Conservation (phyloP, 2,113 vertebrate species). For the Tilapia sparmanii region DNA sequence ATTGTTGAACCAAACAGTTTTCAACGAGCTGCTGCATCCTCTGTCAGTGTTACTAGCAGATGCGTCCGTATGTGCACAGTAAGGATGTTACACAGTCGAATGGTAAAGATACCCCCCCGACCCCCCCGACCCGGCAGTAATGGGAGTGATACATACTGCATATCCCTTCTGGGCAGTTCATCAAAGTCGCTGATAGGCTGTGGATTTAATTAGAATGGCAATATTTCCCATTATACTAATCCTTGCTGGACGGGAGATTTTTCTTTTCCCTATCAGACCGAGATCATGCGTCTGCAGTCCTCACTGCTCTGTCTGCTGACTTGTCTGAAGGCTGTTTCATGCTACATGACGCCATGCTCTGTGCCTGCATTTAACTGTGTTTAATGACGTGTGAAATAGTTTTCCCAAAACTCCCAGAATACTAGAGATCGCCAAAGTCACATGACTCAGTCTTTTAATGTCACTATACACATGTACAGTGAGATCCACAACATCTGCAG, state of each 20-base stretch:
- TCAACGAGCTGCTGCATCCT: not conserved
- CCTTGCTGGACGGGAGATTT: not conserved
- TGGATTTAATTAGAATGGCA: not conserved
- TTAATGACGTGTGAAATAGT: not conserved
- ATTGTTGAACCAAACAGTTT: not conserved
- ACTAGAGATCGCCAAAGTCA: not conserved
- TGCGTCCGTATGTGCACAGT: not conserved
- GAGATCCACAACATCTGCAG: not conserved
- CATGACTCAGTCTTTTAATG: not conserved
- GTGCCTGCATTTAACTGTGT: not conserved
- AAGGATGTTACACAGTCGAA: not conserved
- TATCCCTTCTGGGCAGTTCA: not conserved
- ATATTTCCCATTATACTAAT: not conserved
- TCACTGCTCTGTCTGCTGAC: not conserved
- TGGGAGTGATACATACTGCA: not conserved
- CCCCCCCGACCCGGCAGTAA: not conserved
- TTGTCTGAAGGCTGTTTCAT: not conserved
- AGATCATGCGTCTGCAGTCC: not conserved
- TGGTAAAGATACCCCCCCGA: not conserved
- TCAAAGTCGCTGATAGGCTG: not conserved
- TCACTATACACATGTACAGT: fast-evolving
- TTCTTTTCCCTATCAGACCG: not conserved
- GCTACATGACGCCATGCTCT: not conserved
- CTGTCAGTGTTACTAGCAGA: not conserved
- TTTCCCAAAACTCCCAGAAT: not conserved